phyloP scores from a whole-genome alignment of 2,113 vertebrate species.

The Nycticryphes semicollaris region DNA sequence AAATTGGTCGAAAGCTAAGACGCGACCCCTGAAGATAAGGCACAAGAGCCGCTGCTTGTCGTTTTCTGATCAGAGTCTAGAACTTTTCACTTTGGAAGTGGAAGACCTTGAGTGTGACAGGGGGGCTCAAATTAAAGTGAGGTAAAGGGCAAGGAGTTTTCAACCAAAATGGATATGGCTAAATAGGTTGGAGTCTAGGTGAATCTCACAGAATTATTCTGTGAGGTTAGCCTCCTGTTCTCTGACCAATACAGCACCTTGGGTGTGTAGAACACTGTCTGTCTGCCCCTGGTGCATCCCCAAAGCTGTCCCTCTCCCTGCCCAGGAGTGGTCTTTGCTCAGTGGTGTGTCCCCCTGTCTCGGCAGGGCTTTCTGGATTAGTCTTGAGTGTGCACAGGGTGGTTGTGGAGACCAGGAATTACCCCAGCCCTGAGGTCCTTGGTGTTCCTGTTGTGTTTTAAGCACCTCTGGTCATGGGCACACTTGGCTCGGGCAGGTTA shows the following conservation, averaged over 20 bases:
- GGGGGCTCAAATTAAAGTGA: neutral
- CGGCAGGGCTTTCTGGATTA: neutral
- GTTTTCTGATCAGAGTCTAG: neutral
- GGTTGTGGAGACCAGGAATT: neutral
- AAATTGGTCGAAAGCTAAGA: slow-evolving; percentile 66
- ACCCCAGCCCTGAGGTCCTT: neutral
- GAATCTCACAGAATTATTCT: neutral
- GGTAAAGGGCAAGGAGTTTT: neutral
- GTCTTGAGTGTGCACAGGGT: too few relatives aligned
- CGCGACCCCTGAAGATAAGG: slow-evolving; percentile 45
- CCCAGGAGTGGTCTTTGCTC: fast-evolving
- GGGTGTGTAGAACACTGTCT: neutral
- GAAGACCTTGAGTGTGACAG: neutral
- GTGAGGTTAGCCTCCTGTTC: neutral
- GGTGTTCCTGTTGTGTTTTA: neutral
- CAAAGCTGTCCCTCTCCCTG: neutral
- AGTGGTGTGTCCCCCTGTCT: fast-evolving
- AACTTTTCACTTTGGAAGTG: neutral
- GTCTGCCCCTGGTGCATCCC: neutral
- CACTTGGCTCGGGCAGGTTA: too few relatives aligned
- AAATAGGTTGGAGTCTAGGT: too few relatives aligned
- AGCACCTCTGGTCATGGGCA: neutral
- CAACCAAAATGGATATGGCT: neutral
- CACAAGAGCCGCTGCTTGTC: neutral
- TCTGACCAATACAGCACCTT: fast-evolving